Conservation (phyloP, 2,888 invertebrate genomes). For the Leptogaster cylindrica region DNA sequence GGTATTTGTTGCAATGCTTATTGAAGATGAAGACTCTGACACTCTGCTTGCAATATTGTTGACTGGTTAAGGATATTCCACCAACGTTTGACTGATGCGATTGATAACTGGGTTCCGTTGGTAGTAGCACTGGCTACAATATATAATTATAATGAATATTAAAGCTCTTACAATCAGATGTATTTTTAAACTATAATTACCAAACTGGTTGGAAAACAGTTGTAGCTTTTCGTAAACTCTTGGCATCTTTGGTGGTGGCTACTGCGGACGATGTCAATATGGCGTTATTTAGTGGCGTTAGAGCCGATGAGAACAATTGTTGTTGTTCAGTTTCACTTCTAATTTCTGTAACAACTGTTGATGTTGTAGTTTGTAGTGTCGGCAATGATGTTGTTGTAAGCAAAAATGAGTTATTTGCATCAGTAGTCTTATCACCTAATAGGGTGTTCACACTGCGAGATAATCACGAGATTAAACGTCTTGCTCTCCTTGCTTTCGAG, state of each 20-base stretch:
- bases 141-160: conserved; percentile 5
- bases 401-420: conserved; percentile 44
- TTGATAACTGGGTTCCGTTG: conserved; percentile 50
- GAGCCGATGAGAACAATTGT: too few species aligned
- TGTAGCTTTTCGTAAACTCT: conserved; percentile 71
- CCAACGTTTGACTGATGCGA: conserved; percentile 47
- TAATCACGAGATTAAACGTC: too few species aligned
- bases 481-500: too few species aligned
- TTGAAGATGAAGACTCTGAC: conserved; percentile 49
- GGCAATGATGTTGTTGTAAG: conserved; percentile 43
- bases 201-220: conserved; percentile 62
- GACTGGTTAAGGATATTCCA: conserved; percentile 40
- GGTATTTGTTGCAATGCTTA: conserved; percentile 33
- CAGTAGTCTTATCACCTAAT: conserved; percentile 41
- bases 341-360: conserved; percentile 50
- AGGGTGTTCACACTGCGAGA: too few species aligned
- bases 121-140: conserved; percentile 50
- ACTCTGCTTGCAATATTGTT: conserved; percentile 17
- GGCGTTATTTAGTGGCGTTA: conserved; percentile 43
- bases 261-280: conserved; percentile 31
- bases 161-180: too few species aligned
- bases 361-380: conserved; percentile 47
- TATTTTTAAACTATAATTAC: conserved; percentile 61
- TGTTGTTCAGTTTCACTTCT: conserved; percentile 54
- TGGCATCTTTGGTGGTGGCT: conserved; percentile 67